Evolutionary conservation across 2,113 vertebrate species (phyloP), one percentile per base, ranked within the genome.

Genomic region (Megatriorchis doriae): DNA sequence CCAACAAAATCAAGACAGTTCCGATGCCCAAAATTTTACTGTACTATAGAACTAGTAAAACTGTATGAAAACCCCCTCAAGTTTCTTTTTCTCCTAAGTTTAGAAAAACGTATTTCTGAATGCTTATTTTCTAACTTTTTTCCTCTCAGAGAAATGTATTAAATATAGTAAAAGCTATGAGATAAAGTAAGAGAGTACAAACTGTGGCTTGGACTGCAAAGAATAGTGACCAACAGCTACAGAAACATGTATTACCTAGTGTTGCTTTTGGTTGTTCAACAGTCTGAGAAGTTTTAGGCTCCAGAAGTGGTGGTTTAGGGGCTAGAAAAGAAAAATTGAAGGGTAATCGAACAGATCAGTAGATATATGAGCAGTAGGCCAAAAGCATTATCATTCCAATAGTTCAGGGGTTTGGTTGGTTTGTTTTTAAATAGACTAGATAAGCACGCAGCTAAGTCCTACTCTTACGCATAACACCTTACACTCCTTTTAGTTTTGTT

Each of bases 251-350:
- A 56, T 97, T 96, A 97, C 93, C 97, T 95, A 96, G 63, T 7
- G 92, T 93, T 81, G 89, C 5, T 90, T 95, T 97, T 67, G 94
- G 87, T 74, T 63, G 85, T 80, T 97, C 88, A 94, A 65, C n/a
- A 63, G 74, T 81, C 72, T 91, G 90, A 93, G 97, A 56, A 59
- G 65, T 59, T 96, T 97, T 94, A 91, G 92, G 61, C 38, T 96
- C 87, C 88, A 61, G 73, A 96, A 94, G 32, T 52, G 96, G 72
- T 71, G 75, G 65, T 55, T 96, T 97, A 90, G 79, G 81, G 43
- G 70, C 96, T 97, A 96, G 67, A 94, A 97, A 93, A 96, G 68
- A 96, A 95, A 95, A 96, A 91, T 65, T 75, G 23, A 34, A 17
- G 63, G 50, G 63, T 66, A 79, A 87, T 70, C 1, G 8, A 86